phyloP scores from a whole-genome alignment of 1,140 invertebrate species.

The Ceratosolen solmsi region DNA sequence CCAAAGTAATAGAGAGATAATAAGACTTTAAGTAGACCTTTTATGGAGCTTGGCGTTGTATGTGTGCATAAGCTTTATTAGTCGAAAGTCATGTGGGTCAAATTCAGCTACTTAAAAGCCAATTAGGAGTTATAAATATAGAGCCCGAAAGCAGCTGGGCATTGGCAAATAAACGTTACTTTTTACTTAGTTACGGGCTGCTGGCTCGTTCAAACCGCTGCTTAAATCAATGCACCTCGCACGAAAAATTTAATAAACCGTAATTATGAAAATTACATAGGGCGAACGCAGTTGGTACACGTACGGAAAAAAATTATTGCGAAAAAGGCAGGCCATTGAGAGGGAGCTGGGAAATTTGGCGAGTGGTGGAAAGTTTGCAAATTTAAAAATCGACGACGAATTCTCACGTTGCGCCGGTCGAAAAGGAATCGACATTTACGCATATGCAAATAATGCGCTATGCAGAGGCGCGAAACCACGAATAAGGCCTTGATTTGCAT shows the following conservation, averaged over 20 bases:
- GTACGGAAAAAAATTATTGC: neutral
- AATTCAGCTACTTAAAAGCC: neutral
- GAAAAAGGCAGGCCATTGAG: neutral
- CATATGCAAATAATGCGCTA: slow-evolving; percentile 39
- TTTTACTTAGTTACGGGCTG: neutral
- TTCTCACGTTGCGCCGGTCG: neutral
- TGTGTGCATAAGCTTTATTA: no score
- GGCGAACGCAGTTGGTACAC: neutral
- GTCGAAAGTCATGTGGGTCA: neutral
- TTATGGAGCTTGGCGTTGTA: no score
- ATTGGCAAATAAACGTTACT: neutral
- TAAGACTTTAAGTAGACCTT: no score
- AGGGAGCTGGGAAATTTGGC: neutral
- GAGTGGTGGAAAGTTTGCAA: neutral
- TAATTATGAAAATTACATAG: neutral
- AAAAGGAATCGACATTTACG: neutral
- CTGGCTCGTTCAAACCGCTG: neutral
- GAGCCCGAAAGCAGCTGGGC: neutral
- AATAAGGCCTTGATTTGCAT: slow-evolving; percentile 39
- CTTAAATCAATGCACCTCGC: neutral
- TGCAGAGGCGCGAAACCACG: neutral
- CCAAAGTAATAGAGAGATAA: no score
- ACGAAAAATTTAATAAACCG: neutral
- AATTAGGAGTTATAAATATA: neutral
- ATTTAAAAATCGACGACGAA: slow-evolving; percentile 15